phyloP scores from a whole-genome alignment of 2,888 invertebrate genomes.

The Scaptomyza flava region DNA sequence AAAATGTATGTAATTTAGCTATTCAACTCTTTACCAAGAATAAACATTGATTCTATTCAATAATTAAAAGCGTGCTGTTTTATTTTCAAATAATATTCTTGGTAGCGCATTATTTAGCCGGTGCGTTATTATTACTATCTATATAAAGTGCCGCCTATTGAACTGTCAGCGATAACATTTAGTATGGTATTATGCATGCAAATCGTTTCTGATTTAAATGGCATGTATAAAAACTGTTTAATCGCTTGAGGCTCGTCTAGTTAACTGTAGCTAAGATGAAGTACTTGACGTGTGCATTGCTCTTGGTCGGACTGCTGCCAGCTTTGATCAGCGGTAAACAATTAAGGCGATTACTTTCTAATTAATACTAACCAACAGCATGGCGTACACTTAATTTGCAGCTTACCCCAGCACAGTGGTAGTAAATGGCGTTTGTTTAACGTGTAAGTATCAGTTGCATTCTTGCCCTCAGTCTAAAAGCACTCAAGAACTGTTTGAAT shows the following conservation, averaged over 20 bases:
- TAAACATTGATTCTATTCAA: neutral
- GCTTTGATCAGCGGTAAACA: constrained; percentile 56
- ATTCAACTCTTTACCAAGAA: neutral
- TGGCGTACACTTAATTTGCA: constrained; percentile 35
- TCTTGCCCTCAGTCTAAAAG: neutral
- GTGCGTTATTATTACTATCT: neutral
- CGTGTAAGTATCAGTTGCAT: constrained; percentile 53
- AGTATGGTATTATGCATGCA: constrained; percentile 42
- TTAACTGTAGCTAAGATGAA: constrained; percentile 54
- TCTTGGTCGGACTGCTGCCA: constrained; percentile 55
- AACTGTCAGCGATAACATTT: constrained; percentile 48
- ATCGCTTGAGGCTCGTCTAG: constrained; percentile 2
- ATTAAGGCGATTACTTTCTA: constrained; percentile 4
- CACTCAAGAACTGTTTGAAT: neutral
- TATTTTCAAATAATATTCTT: no score
- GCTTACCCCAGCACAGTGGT: constrained; percentile 64
- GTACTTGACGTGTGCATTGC: constrained; percentile 59
- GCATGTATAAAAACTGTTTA: constrained; percentile 53
- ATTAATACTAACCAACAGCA: constrained; percentile 30
- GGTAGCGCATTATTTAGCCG: constrained; percentile 29
- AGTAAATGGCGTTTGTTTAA: constrained; percentile 64
- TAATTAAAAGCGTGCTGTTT: neutral
- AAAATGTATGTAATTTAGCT: neutral
- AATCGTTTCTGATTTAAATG: constrained; percentile 49
- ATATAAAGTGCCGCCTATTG: constrained; percentile 21